A percentile compares a stretch with the other conserved stretches of the same genome.
Evolutionary conservation across 2,888 invertebrate genomes (phyloP).

Genomic region (Spilarctia lutea): DNA sequence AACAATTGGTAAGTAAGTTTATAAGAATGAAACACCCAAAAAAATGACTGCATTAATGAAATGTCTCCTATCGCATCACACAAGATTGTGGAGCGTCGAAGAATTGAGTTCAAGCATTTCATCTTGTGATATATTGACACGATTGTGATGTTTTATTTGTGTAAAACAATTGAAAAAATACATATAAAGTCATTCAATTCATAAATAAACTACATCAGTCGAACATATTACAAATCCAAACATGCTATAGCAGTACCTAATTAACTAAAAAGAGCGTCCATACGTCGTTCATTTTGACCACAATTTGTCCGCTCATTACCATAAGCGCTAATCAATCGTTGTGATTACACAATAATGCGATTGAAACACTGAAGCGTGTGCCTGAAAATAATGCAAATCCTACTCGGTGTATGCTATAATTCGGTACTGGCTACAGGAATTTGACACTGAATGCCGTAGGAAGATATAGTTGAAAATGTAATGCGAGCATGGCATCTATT

Average conservation of each 20-base stretch:
- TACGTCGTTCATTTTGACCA: slow-evolving; percentile 43
- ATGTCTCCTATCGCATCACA: neutral
- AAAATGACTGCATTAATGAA: too few species aligned
- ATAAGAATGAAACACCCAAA: too few species aligned
- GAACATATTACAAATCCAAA: neutral
- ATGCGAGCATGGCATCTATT: neutral
- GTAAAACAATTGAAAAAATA: too few species aligned
- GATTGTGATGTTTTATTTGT: too few species aligned
- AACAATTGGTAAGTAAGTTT: too few species aligned
- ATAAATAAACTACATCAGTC: neutral
- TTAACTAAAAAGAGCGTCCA: slow-evolving; percentile 27
- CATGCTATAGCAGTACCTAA: slow-evolving; percentile 9
- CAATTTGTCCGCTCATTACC: slow-evolving; percentile 65
- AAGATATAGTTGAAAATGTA: neutral
- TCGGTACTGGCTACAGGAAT: slow-evolving; percentile 23
- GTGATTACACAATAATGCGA: slow-evolving; percentile 78
- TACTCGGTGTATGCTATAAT: slow-evolving; percentile 39
- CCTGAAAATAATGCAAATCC: slow-evolving; percentile 72
- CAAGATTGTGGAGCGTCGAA: neutral
- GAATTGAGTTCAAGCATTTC: too few species aligned
- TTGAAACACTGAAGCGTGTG: slow-evolving; percentile 57
- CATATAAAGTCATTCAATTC: neutral
- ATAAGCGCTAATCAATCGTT: slow-evolving; percentile 75
- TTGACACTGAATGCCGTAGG: slow-evolving; percentile 1
- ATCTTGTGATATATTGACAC: too few species aligned